Evolutionary conservation across 2,888 invertebrate genomes (phyloP).

Genomic region (Caenorhabditis drosophilae): DNA sequence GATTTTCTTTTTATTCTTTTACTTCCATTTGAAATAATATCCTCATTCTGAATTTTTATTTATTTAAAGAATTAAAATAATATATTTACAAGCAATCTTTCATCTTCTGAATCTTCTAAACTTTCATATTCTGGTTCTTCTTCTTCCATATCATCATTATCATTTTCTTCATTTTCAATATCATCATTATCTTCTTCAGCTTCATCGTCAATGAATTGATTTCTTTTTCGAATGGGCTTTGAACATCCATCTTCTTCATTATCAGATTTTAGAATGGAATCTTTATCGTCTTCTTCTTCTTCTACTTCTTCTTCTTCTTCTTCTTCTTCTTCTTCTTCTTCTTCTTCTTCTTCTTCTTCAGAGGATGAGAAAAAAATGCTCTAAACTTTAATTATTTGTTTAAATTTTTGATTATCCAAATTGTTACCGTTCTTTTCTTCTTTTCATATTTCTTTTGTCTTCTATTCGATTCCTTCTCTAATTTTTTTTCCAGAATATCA

Average conservation of each 20-base stretch:
- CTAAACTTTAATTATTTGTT: not conserved
- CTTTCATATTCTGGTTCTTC: constrained; percentile 8
- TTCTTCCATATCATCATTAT: constrained; percentile 12
- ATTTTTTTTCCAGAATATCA: not conserved
- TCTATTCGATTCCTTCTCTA: constrained; percentile 8
- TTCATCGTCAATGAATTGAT: constrained; percentile 4
- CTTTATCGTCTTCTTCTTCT: constrained; percentile 7
- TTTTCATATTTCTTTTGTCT: not conserved
- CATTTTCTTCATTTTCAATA: constrained; percentile 18
- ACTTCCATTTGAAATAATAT: too few species aligned
- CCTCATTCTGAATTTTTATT: too few species aligned
- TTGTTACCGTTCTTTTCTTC: not conserved
- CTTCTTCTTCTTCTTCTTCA: constrained; percentile 9
- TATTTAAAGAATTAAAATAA: too few species aligned
- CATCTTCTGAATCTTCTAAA: constrained; percentile 21
- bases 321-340: constrained; percentile 1
- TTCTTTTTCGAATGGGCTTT: not conserved
- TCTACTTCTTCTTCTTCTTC: constrained; percentile 4
- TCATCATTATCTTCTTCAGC: constrained; percentile 10
- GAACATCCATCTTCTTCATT: not conserved
- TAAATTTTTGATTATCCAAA: not conserved
- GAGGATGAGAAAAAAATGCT: constrained; percentile 8
- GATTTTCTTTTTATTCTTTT: too few species aligned
- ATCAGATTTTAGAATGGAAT: constrained; percentile 1
- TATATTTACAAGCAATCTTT: constrained; percentile 17